Conservation (phyloP, 1,140 invertebrate species). For the Cydia strobilella region DNA sequence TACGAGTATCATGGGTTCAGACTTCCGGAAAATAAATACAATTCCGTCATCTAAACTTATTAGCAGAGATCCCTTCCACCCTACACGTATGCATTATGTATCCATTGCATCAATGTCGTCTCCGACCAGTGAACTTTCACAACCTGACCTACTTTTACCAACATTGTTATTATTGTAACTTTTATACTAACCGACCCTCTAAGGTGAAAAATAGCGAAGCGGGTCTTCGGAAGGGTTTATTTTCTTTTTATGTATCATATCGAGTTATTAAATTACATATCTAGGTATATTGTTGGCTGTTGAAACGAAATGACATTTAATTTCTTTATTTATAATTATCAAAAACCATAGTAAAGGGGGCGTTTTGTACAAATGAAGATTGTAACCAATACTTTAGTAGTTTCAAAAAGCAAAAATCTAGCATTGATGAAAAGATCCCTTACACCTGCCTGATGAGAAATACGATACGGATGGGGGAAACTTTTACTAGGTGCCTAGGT, state of each 20-base stretch:
- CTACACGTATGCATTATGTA: constrained; percentile 17
- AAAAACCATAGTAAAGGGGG: too few species aligned
- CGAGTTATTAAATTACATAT: too few species aligned
- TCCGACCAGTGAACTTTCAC: constrained; percentile 7
- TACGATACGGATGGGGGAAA: too few species aligned
- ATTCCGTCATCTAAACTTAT: constrained; percentile 5
- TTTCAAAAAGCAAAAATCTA: too few species aligned
- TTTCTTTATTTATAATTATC: too few species aligned
- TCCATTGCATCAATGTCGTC: constrained; percentile 23
- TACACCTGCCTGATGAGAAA: too few species aligned
- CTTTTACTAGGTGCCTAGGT: too few species aligned
- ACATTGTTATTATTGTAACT: constrained; percentile 17
- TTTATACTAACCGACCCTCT: not conserved
- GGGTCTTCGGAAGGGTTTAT: not conserved
- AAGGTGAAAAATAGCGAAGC: not conserved
- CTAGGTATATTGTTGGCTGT: too few species aligned
- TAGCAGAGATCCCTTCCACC: not conserved
- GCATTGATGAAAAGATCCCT: too few species aligned
- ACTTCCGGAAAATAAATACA: constrained; percentile 15
- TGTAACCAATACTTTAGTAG: too few species aligned
- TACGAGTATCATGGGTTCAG: not conserved
- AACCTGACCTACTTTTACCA: constrained; percentile 13
- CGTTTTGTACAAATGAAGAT: too few species aligned
- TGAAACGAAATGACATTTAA: too few species aligned
- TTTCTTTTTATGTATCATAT: not conserved